Conservation (phyloP, 2,797 vertebrate genomes). For the Aplochiton taeniatus region DNA sequence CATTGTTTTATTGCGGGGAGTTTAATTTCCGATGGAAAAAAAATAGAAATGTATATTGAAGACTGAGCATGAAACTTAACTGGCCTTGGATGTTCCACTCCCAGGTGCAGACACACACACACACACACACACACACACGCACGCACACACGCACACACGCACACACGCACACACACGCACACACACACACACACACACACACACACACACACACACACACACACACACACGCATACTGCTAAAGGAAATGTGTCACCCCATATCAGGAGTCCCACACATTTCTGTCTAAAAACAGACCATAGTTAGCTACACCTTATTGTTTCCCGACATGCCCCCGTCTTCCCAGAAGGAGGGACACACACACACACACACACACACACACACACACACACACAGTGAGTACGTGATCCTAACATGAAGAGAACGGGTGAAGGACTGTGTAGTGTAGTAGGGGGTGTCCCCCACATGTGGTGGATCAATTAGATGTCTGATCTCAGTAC, state of each 20-base stretch:
- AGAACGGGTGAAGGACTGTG: too few species aligned
- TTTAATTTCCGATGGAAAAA: not conserved
- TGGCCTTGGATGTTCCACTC: not conserved
- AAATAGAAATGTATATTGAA: not conserved
- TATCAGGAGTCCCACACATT: not conserved
- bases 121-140: not conserved
- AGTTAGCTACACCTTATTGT: not conserved
- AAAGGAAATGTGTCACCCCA: not conserved
- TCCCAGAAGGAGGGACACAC: constrained; percentile 15
- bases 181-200: too few species aligned
- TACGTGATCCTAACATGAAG: too few species aligned
- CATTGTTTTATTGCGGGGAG: too few species aligned
- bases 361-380: too few species aligned
- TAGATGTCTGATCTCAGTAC: too few species aligned
- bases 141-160: too few species aligned
- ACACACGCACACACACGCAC: too few species aligned
- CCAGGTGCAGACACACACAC: not conserved
- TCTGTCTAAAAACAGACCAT: not conserved
- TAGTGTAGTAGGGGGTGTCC: too few species aligned
- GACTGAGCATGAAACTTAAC: not conserved
- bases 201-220: too few species aligned
- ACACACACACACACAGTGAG: too few species aligned
- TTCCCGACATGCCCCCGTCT: not conserved
- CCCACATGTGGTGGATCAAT: too few species aligned
- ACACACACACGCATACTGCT: not conserved